phyloP scores from a whole-genome alignment of 1,140 invertebrate genomes.

The Drosophila lini region DNA sequence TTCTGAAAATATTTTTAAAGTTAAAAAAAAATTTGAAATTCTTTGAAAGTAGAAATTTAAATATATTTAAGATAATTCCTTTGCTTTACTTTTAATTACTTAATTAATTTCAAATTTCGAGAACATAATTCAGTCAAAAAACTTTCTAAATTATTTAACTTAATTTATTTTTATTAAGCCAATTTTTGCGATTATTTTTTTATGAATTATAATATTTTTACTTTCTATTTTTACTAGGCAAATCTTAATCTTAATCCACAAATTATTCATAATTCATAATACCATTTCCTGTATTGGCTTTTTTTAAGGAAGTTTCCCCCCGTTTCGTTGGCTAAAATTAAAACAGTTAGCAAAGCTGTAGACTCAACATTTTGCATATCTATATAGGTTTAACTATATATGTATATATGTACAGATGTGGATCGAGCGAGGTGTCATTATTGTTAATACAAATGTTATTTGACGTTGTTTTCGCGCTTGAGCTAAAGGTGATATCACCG shows the following conservation, averaged over 20 bases:
- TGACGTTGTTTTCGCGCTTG: slow-evolving; percentile 69
- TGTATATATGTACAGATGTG: slow-evolving; percentile 2
- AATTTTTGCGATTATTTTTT: neutral
- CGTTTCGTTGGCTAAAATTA: slow-evolving; percentile 52
- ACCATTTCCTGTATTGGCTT: slow-evolving; percentile 10
- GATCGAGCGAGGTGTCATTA: slow-evolving; percentile 54
- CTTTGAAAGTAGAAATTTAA: too few species aligned
- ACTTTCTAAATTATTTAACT: neutral
- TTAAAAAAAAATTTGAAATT: too few species aligned
- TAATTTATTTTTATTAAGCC: neutral
- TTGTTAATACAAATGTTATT: slow-evolving; percentile 74
- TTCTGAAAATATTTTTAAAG: too few species aligned
- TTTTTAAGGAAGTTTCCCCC: neutral
- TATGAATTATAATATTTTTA: neutral
- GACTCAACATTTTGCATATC: slow-evolving; percentile 13
- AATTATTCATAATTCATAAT: slow-evolving; percentile 22
- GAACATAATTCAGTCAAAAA: too few species aligned
- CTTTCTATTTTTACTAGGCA: neutral
- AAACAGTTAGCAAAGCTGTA: slow-evolving; percentile 62
- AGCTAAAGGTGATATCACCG: slow-evolving; percentile 71
- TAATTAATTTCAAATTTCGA: too few species aligned
- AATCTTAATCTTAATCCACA: neutral
- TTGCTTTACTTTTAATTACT: too few species aligned
- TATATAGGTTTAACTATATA: too few species aligned
- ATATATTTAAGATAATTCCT: too few species aligned